phyloP scores from a whole-genome alignment of 2,888 invertebrate genomes.

The Caenorhabditis sp. region DNA sequence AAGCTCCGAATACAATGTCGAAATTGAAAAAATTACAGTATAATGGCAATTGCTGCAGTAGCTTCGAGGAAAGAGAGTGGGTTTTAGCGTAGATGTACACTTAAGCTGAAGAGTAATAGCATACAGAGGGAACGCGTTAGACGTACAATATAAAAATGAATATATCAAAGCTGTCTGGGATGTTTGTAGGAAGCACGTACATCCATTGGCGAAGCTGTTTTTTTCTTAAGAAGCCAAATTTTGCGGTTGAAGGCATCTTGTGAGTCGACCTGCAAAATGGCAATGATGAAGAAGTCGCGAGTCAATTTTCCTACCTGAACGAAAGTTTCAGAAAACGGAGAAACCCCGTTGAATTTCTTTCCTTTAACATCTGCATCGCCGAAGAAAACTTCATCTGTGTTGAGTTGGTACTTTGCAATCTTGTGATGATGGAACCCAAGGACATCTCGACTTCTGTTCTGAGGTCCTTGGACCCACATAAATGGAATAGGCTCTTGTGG shows the following conservation, averaged over 20 bases:
- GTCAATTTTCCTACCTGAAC: conserved; percentile 27
- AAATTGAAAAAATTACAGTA: too few species aligned
- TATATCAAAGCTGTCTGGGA: conserved; percentile 23
- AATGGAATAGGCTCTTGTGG: conserved; percentile 61
- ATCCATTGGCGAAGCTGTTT: conserved; percentile 20
- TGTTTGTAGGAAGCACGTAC: conserved; percentile 41
- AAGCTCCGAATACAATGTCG: too few species aligned
- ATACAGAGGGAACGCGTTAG: neutral
- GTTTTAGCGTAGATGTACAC: too few species aligned
- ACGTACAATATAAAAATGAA: neutral
- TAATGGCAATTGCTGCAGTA: too few species aligned
- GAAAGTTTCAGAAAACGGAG: conserved; percentile 37
- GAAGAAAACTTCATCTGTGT: conserved; percentile 53
- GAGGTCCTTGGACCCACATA: conserved; percentile 60
- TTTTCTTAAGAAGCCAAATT: conserved; percentile 53
- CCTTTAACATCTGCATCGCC: conserved; percentile 60
- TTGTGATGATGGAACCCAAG: conserved; percentile 66
- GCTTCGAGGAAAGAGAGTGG: too few species aligned
- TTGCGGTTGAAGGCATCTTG: conserved; percentile 27
- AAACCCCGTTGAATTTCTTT: conserved; percentile 60
- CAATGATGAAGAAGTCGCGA: neutral
- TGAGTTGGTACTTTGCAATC: conserved; percentile 57
- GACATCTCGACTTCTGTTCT: conserved; percentile 40
- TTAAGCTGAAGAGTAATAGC: neutral
- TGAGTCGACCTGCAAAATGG: conserved; percentile 6